These are phyloP conservation scores for Idaea aversata DNA, from an alignment of 2,888 invertebrate genomes.

Conservation along the genomic window DNA sequence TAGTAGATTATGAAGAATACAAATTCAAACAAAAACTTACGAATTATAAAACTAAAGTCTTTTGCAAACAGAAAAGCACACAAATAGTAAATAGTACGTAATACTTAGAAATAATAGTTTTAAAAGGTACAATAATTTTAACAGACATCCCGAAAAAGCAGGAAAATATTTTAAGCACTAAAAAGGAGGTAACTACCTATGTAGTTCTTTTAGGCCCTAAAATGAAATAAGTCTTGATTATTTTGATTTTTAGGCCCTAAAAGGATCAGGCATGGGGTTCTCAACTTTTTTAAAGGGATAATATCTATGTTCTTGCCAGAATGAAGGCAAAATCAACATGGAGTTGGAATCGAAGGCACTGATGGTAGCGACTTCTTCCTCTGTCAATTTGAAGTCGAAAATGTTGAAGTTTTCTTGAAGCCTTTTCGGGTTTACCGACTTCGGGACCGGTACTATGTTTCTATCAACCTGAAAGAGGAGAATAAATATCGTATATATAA, in stretches of 20 bases:
- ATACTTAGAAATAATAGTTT: too few relatives aligned
- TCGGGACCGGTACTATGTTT: slow-evolving; percentile 60
- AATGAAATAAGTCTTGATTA: background rate
- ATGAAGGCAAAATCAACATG: slow-evolving; percentile 57
- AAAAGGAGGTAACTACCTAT: too few relatives aligned
- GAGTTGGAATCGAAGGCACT: slow-evolving; percentile 40
- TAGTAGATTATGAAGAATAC: background rate
- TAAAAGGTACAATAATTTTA: too few relatives aligned
- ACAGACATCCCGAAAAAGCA: too few relatives aligned
- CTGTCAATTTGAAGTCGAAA: slow-evolving; percentile 59
- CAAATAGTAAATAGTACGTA: too few relatives aligned
- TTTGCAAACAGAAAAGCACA: too few relatives aligned
- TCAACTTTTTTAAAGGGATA: slow-evolving; percentile 65
- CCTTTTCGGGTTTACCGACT: slow-evolving; percentile 49
- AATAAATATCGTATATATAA: background rate
- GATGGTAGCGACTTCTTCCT: slow-evolving; percentile 50
- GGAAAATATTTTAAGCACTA: too few relatives aligned
- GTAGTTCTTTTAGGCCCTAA: background rate
- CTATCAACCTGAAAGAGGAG: slow-evolving; percentile 54
- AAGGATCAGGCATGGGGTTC: slow-evolving; percentile 51
- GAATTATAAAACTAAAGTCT: background rate
- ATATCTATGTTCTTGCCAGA: slow-evolving; percentile 65
- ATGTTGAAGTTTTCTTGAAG: slow-evolving; percentile 59
- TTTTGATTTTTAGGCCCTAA: slow-evolving; percentile 19
- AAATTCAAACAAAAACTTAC: background rate